Evolutionary conservation across 2,797 vertebrate genomes (phyloP).

Genomic region (Scolopax bukidnonensis): DNA sequence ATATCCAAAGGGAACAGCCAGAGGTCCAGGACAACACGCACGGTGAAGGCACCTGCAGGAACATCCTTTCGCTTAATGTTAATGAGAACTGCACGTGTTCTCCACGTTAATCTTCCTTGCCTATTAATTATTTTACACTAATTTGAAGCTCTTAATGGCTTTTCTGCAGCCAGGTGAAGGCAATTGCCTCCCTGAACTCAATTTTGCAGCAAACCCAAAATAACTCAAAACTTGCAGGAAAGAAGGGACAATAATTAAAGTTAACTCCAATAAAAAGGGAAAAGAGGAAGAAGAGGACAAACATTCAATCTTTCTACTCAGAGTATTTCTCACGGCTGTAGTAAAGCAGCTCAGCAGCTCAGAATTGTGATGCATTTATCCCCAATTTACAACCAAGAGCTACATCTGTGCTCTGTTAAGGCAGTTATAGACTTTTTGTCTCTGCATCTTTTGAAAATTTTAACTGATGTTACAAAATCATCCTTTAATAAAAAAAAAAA

Average conservation of each 20-base stretch:
- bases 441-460: not conserved
- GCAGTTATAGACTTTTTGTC: not conserved
- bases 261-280: not conserved
- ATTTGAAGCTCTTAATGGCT: conserved; percentile 56
- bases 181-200: conserved; percentile 13
- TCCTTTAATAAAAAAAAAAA: not conserved
- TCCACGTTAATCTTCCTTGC: not conserved
- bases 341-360: not conserved
- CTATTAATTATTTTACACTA: conserved; percentile 58
- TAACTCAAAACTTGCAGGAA: not conserved
- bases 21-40: not conserved
- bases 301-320: not conserved
- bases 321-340: accelerated
- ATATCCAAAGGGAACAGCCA: not conserved
- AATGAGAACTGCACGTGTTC: not conserved
- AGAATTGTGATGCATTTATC: not conserved
- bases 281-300: not conserved
- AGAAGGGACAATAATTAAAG: not conserved
- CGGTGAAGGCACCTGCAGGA: not conserved
- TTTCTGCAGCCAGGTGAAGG: conserved; percentile 56
- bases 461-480: not conserved
- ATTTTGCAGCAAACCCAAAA: not conserved
- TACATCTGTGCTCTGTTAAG: not conserved
- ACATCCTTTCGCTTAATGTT: not conserved
- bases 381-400: not conserved